Conservation (phyloP, 2,888 invertebrate species). For the Camptogramma bilineatum region DNA sequence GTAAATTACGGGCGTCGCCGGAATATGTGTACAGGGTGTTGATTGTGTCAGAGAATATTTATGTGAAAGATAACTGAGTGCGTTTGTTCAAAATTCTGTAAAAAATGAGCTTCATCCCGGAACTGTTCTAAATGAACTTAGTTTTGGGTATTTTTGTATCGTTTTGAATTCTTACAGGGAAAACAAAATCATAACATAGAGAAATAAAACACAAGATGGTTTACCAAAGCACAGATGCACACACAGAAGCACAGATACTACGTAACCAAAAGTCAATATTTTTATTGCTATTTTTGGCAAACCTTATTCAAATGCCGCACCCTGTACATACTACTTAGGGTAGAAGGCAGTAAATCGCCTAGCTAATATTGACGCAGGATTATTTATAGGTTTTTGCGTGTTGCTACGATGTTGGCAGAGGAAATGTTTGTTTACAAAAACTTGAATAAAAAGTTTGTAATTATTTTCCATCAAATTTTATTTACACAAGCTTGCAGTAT, state of each 20-base stretch:
- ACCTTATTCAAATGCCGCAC: neutral
- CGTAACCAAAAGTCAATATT: neutral
- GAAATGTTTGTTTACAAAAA: neutral
- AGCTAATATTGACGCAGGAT: conserved; percentile 47
- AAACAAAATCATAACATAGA: too few species aligned
- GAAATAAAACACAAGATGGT: too few species aligned
- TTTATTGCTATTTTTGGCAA: neutral
- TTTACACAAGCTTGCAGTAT: neutral
- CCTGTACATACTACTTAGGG: conserved; percentile 36
- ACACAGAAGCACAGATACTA: too few species aligned
- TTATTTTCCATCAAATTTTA: too few species aligned
- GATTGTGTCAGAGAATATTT: conserved; percentile 6
- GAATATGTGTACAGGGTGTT: conserved; percentile 20
- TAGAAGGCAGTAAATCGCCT: conserved; percentile 43
- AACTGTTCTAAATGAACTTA: neutral
- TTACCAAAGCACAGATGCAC: too few species aligned
- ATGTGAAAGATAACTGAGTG: conserved; percentile 1
- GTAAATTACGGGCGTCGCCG: conserved; percentile 30
- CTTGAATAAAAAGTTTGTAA: neutral
- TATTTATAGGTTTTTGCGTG: conserved; percentile 46
- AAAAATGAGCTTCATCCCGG: neutral
- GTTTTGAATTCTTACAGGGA: too few species aligned
- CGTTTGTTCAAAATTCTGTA: neutral
- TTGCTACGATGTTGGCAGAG: conserved; percentile 15
- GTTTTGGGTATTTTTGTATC: too few species aligned